These are phyloP conservation scores for Pseudomyrmex flavicornis DNA, from an alignment of 1,140 invertebrate genomes.

Conservation along the genomic window DNA sequence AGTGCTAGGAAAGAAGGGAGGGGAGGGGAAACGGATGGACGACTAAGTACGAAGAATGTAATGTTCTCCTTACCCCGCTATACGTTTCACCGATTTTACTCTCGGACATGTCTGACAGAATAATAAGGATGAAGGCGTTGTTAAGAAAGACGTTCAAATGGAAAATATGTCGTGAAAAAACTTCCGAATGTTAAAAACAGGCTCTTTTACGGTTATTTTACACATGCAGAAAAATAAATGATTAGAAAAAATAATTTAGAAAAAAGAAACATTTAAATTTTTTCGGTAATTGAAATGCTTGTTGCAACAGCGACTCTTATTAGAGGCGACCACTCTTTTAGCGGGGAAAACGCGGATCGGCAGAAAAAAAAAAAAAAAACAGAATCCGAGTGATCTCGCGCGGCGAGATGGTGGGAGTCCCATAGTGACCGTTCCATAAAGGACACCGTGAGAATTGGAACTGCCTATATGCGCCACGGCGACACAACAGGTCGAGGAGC, in stretches of 20 bases:
- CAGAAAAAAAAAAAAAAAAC: constrained; percentile 49
- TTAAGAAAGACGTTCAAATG: constrained; percentile 62
- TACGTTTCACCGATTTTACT: constrained; percentile 78
- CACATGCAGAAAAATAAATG: too few relatives aligned
- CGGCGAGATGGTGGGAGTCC: constrained; percentile 64
- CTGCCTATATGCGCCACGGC: constrained; percentile 68
- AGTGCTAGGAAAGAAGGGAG: not conserved
- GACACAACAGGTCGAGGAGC: constrained; percentile 65
- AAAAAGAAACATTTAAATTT: too few relatives aligned
- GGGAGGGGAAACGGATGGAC: constrained; percentile 49
- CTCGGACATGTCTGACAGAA: constrained; percentile 74
- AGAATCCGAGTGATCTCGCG: constrained; percentile 59
- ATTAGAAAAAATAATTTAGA: too few relatives aligned
- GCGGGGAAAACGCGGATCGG: constrained; percentile 20
- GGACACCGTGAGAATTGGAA: constrained; percentile 81
- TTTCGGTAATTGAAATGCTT: constrained; percentile 40
- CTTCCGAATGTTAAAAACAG: constrained; percentile 22
- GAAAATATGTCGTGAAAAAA: constrained; percentile 2
- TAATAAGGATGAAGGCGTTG: constrained; percentile 76
- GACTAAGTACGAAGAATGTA: constrained; percentile 80
- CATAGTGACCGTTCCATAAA: constrained; percentile 73
- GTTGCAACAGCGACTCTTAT: constrained; percentile 30
- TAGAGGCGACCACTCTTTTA: constrained; percentile 52
- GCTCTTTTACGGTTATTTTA: not conserved
- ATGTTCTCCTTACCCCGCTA: constrained; percentile 73